Evolutionary conservation across 2,888 invertebrate genomes (phyloP).

Genomic region (Hylaea fasciaria): DNA sequence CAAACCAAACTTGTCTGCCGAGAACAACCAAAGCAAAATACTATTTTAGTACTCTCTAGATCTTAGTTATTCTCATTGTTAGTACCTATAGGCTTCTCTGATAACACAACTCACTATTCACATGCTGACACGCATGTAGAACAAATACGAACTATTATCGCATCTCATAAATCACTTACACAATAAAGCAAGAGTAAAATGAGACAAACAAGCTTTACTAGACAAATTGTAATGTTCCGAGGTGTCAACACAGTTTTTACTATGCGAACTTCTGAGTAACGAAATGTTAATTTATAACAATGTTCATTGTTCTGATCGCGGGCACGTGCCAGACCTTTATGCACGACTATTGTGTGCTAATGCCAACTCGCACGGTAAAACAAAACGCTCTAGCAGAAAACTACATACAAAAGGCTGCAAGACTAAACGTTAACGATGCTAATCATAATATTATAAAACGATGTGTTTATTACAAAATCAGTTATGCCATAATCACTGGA

Average conservation of each 20-base stretch:
- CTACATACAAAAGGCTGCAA: constrained; percentile 18
- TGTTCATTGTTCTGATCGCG: constrained; percentile 72
- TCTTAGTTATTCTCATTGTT: too few species aligned
- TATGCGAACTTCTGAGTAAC: constrained; percentile 47
- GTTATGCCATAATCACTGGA: constrained; percentile 15
- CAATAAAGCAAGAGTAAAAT: constrained; percentile 18
- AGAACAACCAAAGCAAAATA: too few species aligned
- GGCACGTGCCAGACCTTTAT: constrained; percentile 74
- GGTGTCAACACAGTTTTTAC: constrained; percentile 52
- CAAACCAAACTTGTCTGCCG: too few species aligned
- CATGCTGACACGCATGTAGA: too few species aligned
- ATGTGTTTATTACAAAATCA: constrained; percentile 20
- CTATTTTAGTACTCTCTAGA: too few species aligned
- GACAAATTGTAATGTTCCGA: constrained; percentile 30
- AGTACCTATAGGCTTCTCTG: too few species aligned
- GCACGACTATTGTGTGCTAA: constrained; percentile 76
- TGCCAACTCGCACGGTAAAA: constrained; percentile 61
- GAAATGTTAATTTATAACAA: constrained; percentile 64
- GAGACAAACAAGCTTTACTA: constrained; percentile 4
- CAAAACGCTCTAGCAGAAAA: constrained; percentile 36
- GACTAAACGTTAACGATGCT: constrained; percentile 9
- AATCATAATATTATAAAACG: constrained; percentile 20
- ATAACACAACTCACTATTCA: too few species aligned
- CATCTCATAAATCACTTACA: not conserved
- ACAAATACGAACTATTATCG: too few species aligned